A percentile compares a stretch with the other conserved stretches of the same genome.
Conservation (phyloP, 2,888 invertebrate species). For the Lysandra bellargus region DNA sequence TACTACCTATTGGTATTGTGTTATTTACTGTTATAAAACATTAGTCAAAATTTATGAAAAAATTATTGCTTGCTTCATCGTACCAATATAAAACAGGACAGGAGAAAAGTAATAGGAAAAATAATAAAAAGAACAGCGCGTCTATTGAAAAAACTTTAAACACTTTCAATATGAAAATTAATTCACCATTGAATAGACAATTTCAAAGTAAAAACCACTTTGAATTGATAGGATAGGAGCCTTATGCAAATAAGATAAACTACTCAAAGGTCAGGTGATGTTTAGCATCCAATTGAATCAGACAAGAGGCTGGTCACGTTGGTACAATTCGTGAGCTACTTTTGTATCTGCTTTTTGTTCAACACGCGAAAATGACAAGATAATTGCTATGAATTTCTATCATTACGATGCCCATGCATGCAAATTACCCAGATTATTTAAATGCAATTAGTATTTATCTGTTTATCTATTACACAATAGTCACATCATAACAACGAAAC, state of each 20-base stretch:
- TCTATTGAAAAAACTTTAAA: not conserved
- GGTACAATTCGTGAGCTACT: conserved; percentile 38
- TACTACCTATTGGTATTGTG: too few relatives aligned
- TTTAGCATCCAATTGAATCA: conserved; percentile 50
- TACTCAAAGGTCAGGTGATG: conserved; percentile 55
- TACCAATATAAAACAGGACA: too few relatives aligned
- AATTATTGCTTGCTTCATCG: not conserved
- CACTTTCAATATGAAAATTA: not conserved
- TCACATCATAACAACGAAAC: not conserved
- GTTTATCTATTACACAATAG: not conserved
- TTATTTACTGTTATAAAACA: too few relatives aligned
- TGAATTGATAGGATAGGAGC: conserved; percentile 32
- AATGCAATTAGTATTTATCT: not conserved
- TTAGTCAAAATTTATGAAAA: not conserved
- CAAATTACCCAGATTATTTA: not conserved
- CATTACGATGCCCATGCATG: not conserved
- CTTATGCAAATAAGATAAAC: conserved; percentile 55
- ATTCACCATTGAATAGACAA: not conserved
- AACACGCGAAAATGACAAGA: conserved; percentile 39
- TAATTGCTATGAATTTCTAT: conserved; percentile 35
- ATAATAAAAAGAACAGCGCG: not conserved
- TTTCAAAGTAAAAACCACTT: conserved; percentile 32
- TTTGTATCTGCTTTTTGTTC: conserved; percentile 34
- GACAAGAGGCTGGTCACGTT: conserved; percentile 47
- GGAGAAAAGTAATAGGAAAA: not conserved